Conservation (phyloP, 2,797 vertebrate genomes). For the Chrosomus eos region DNA sequence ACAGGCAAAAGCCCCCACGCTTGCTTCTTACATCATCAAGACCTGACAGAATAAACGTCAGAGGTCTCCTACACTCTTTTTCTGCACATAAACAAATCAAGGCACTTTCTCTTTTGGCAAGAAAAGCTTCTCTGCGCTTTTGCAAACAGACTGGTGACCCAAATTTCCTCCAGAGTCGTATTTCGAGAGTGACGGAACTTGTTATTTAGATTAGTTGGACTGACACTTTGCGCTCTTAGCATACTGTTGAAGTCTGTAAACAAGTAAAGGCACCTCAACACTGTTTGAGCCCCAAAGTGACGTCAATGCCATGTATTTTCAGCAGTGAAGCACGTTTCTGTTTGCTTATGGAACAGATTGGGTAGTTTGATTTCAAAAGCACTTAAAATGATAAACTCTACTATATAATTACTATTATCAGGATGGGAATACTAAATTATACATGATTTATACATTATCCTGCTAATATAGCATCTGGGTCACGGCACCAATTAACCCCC, state of each 20-base stretch:
- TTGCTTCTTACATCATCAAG: conserved; percentile 45
- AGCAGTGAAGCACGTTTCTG: background rate
- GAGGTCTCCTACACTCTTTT: conserved; percentile 43
- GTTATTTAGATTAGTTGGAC: conserved; percentile 12
- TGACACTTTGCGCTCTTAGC: conserved; percentile 37
- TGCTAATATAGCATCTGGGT: background rate
- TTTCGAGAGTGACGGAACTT: conserved; percentile 28
- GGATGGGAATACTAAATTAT: background rate
- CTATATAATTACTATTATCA: background rate
- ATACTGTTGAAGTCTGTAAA: conserved; percentile 17
- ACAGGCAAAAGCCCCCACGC: conserved; percentile 9
- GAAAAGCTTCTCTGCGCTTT: background rate
- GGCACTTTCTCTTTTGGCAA: conserved; percentile 13
- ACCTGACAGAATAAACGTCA: conserved; percentile 27
- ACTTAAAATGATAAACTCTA: background rate
- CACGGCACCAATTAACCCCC: background rate
- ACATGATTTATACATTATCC: background rate
- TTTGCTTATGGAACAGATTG: background rate
- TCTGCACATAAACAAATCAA: conserved; percentile 16
- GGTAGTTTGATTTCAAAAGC: background rate
- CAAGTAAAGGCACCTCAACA: conserved; percentile 12
- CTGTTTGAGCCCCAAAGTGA: background rate
- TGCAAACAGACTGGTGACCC: conserved; percentile 39
- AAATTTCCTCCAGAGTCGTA: conserved; percentile 45
- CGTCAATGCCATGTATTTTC: conserved; percentile 4